phyloP scores from a whole-genome alignment of 2,888 invertebrate genomes.

The Tenthredo notha region DNA sequence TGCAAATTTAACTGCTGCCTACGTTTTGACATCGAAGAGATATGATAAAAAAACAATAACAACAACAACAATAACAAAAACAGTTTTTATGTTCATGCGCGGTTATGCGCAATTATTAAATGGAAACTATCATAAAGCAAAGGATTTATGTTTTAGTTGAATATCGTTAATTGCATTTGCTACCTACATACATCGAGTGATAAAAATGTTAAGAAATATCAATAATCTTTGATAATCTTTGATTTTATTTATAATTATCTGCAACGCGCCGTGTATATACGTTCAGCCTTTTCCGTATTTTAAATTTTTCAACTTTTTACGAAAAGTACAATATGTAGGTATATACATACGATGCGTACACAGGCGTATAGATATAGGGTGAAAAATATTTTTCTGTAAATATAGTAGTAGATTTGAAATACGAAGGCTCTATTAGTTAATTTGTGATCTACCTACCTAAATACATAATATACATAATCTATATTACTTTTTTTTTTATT shows the following conservation, averaged over 20 bases:
- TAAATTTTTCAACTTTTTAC: constrained; percentile 10
- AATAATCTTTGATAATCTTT: neutral
- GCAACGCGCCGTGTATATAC: neutral
- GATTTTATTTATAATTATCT: neutral
- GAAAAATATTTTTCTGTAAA: constrained; percentile 40
- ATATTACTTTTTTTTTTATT: neutral
- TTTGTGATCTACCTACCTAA: constrained; percentile 19
- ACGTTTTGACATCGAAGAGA: neutral
- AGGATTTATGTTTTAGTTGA: neutral
- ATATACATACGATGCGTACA: constrained; percentile 8
- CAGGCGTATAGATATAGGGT: neutral
- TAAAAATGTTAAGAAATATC: neutral
- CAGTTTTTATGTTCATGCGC: neutral
- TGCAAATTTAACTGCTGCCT: neutral
- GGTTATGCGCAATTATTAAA: neutral
- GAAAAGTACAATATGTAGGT: neutral
- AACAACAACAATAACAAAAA: no score
- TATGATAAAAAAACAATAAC: neutral
- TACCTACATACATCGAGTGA: neutral
- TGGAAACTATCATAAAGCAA: neutral
- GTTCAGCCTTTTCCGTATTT: constrained; percentile 20
- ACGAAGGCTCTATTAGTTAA: neutral
- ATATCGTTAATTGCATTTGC: neutral
- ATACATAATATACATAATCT: constrained; percentile 19
- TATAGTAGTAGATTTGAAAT: constrained; percentile 3